Conservation (phyloP, 2,113 vertebrate genomes). For the Centropristis striata region DNA sequence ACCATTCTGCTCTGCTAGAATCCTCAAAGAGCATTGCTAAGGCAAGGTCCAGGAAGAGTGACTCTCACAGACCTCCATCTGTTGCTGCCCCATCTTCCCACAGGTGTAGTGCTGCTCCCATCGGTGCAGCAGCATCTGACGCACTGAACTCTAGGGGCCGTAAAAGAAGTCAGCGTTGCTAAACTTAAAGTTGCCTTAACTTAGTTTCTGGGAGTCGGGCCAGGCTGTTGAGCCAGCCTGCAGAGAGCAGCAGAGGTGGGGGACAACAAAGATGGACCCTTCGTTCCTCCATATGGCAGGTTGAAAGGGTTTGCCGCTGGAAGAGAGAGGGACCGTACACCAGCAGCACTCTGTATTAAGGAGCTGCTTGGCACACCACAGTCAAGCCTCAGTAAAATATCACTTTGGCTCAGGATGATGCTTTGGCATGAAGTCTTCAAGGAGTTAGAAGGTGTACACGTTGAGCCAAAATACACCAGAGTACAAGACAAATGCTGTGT, state of each 20-base stretch:
- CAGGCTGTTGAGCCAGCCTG: slow-evolving; percentile 60
- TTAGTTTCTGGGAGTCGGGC: slow-evolving; percentile 58
- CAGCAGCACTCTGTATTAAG: slow-evolving; percentile 9
- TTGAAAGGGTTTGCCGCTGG: slow-evolving; percentile 10
- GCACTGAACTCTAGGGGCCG: slow-evolving; percentile 27
- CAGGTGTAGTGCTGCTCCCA: background rate
- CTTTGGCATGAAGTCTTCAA: background rate
- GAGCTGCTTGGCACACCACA: slow-evolving; percentile 7
- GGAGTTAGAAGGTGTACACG: background rate
- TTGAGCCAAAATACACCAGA: background rate
- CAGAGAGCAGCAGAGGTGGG: slow-evolving; percentile 42
- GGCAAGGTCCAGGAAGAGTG: slow-evolving; percentile 31
- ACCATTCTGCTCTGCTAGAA: slow-evolving; percentile 31
- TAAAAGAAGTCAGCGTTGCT: slow-evolving; percentile 36
- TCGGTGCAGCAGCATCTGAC: slow-evolving; percentile 24
- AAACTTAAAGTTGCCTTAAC: slow-evolving; percentile 52
- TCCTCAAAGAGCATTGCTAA: slow-evolving; percentile 35
- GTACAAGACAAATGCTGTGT: slow-evolving; percentile 1
- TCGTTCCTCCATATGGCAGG: slow-evolving; percentile 63
- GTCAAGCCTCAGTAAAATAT: slow-evolving; percentile 6
- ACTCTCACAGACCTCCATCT: slow-evolving; percentile 63
- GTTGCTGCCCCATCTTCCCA: slow-evolving; percentile 30
- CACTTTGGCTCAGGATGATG: slow-evolving; percentile 5
- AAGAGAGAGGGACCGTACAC: slow-evolving; percentile 13
- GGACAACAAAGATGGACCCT: slow-evolving; percentile 50